A percentile compares a stretch with the other conserved stretches of the same genome.
Evolutionary conservation across 2,797 vertebrate species (phyloP).

Genomic region (Acanthornis magna): DNA sequence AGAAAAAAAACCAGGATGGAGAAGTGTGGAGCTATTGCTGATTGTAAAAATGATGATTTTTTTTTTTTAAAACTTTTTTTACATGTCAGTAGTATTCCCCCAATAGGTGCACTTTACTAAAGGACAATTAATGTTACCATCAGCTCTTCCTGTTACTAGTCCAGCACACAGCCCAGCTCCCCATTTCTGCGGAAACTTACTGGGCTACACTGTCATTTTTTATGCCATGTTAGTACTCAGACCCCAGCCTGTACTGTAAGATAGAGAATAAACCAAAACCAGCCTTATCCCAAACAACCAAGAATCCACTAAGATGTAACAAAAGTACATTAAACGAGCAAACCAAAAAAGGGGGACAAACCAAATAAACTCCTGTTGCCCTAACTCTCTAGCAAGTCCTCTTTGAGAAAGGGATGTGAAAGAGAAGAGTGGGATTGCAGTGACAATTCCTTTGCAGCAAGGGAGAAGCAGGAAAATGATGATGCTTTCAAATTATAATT

Average conservation of each 20-base stretch:
- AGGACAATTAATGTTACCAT: neutral
- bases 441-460: neutral
- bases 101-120: neutral
- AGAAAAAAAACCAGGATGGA: neutral
- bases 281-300: neutral
- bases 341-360: neutral
- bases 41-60: too few species aligned
- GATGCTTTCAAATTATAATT: neutral
- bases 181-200: neutral
- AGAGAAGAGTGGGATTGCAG: neutral
- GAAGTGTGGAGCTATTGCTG: too few species aligned
- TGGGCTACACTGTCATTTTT: neutral
- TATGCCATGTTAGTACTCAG: neutral
- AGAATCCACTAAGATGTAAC: neutral
- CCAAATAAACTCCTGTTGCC: accelerated
- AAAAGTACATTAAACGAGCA: neutral
- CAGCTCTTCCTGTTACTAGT: neutral
- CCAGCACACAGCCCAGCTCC: neutral
- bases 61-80: too few species aligned
- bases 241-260: neutral
- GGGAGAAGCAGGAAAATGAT: neutral
- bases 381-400: neutral
- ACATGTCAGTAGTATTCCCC: too few species aligned
- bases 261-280: neutral
- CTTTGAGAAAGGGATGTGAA: neutral